These are phyloP conservation scores for Choristoneura fumiferana DNA, from an alignment of 1,140 invertebrate genomes.

Conservation along the genomic window DNA sequence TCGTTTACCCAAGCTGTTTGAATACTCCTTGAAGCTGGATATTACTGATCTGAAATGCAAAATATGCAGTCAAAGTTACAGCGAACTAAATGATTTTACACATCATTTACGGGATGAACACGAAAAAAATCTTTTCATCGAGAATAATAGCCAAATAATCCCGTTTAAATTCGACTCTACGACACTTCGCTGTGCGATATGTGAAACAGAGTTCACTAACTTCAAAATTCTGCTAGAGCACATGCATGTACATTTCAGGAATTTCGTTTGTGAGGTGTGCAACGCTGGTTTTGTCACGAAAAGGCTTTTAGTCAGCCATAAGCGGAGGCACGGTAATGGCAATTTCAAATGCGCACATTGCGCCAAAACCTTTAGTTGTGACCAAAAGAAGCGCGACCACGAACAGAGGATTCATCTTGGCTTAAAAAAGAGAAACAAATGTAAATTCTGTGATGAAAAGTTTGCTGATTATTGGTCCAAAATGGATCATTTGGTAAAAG, in stretches of 20 bases:
- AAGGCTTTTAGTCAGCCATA: slow-evolving; percentile 18
- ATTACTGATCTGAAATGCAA: slow-evolving; percentile 34
- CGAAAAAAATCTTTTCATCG: slow-evolving; percentile 35
- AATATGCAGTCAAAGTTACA: slow-evolving; percentile 27
- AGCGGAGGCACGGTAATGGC: slow-evolving; percentile 21
- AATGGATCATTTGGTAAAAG: slow-evolving; percentile 30
- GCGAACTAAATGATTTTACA: slow-evolving; percentile 30
- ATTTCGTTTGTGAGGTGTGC: slow-evolving; percentile 75
- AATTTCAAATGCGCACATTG: slow-evolving; percentile 34
- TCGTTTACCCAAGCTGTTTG: slow-evolving; percentile 22
- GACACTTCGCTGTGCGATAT: slow-evolving; percentile 72
- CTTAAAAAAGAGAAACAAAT: slow-evolving; percentile 33
- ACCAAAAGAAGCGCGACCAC: slow-evolving; percentile 33
- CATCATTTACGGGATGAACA: slow-evolving; percentile 44
- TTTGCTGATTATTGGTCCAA: slow-evolving; percentile 34
- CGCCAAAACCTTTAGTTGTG: slow-evolving; percentile 32
- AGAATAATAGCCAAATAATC: slow-evolving; percentile 46
- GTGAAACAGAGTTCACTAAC: slow-evolving; percentile 78
- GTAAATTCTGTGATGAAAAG: slow-evolving; percentile 37
- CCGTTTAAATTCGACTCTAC: slow-evolving; percentile 47
- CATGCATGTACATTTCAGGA: slow-evolving; percentile 35
- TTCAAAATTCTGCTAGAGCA: slow-evolving; percentile 72
- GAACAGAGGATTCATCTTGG: slow-evolving; percentile 29
- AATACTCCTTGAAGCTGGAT: slow-evolving; percentile 23
- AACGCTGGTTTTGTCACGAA: slow-evolving; percentile 80